phyloP scores from a whole-genome alignment of 2,888 invertebrate genomes.

The Hoplodrina ambigua region DNA sequence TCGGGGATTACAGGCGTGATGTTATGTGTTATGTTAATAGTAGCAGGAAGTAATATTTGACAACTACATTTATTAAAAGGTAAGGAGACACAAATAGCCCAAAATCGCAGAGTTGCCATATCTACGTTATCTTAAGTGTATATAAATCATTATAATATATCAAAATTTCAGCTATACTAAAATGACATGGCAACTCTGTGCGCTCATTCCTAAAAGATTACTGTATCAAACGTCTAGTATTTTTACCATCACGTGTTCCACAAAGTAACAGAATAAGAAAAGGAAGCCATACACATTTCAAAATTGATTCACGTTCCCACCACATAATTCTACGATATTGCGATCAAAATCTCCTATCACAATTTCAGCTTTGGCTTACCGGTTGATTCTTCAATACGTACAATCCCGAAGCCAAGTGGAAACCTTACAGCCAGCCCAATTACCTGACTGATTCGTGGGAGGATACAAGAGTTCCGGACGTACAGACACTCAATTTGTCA shows the following conservation, averaged over 20 bases:
- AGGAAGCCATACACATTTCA: slow-evolving; percentile 26
- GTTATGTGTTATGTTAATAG: too few relatives aligned
- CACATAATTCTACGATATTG: slow-evolving; percentile 36
- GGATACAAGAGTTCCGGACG: slow-evolving; percentile 33
- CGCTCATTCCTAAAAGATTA: not conserved
- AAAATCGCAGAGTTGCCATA: too few relatives aligned
- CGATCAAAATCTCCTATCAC: slow-evolving; percentile 33
- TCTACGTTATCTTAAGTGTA: too few relatives aligned
- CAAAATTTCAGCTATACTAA: too few relatives aligned
- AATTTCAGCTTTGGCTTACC: slow-evolving; percentile 37
- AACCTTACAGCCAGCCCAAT: slow-evolving; percentile 40
- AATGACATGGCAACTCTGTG: not conserved
- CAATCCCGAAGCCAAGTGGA: slow-evolving; percentile 41
- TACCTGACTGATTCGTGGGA: slow-evolving; percentile 50
- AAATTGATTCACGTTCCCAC: slow-evolving; percentile 41
- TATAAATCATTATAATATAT: too few relatives aligned
- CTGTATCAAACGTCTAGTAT: not conserved
- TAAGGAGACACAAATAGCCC: too few relatives aligned
- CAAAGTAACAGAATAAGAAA: not conserved
- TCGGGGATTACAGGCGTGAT: too few relatives aligned
- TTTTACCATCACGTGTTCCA: not conserved
- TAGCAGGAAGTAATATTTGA: too few relatives aligned
- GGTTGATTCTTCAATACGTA: slow-evolving; percentile 52
- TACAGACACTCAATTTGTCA: slow-evolving; percentile 58
- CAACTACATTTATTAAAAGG: too few relatives aligned